phyloP scores from a whole-genome alignment of 2,888 invertebrate species.

The Andricus curvator region DNA sequence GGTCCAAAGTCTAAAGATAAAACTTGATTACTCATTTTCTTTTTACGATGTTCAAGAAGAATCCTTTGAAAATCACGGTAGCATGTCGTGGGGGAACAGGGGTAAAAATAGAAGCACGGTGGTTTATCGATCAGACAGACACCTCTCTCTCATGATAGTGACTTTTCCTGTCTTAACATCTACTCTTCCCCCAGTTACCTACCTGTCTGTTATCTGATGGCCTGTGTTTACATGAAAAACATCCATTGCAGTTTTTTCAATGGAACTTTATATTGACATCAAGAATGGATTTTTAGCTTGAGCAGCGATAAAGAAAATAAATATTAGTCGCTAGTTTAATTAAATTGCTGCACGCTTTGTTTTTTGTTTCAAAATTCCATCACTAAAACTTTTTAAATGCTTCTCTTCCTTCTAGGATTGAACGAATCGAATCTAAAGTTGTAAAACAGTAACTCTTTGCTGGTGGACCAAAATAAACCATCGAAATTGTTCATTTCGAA shows the following conservation, averaged over 20 bases:
- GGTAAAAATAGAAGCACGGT: slow-evolving; percentile 16
- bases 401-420: background rate
- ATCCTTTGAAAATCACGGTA: slow-evolving; percentile 10
- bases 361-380: no score
- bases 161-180: slow-evolving; percentile 32
- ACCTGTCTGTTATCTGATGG: background rate
- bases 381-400: no score
- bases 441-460: background rate
- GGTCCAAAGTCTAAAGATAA: background rate
- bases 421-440: background rate
- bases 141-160: slow-evolving; percentile 44
- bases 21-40: slow-evolving; percentile 23
- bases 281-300: background rate
- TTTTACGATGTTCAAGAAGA: slow-evolving; percentile 2
- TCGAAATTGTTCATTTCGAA: background rate
- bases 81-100: background rate
- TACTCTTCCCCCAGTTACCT: background rate
- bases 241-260: background rate
- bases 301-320: background rate
- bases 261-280: background rate
- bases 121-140: slow-evolving; percentile 49
- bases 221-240: slow-evolving; percentile 2
- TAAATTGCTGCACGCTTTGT: no score
- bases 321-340: no score
- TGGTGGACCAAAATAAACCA: background rate